phyloP scores from a whole-genome alignment of 2,113 vertebrate species.

The Crotalus viridis region DNA sequence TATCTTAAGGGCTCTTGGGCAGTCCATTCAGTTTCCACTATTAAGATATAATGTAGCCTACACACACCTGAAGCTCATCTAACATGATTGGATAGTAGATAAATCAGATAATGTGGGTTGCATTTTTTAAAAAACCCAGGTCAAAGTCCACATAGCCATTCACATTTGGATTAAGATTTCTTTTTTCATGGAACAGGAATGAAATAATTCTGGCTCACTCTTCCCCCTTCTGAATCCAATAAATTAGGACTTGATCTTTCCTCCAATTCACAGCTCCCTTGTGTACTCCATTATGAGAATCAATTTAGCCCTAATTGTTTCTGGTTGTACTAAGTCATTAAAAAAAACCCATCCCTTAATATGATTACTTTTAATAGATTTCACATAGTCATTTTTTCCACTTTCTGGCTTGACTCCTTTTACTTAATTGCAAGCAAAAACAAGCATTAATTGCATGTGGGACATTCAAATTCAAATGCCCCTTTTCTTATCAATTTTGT shows the following conservation, averaged over 20 bases:
- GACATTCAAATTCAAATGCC: neutral
- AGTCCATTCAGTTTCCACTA: neutral
- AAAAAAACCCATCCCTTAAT: constrained; percentile 5
- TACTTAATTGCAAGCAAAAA: neutral
- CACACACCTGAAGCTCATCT: neutral
- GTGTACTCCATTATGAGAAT: constrained; percentile 6
- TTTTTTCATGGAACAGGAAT: neutral
- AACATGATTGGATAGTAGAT: neutral
- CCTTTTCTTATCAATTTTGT: neutral
- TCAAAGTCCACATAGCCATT: neutral
- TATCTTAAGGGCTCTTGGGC: neutral
- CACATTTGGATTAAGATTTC: neutral
- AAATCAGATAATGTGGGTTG: neutral
- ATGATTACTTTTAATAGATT: constrained; percentile 5
- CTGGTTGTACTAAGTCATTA: constrained; percentile 16
- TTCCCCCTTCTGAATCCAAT: neutral
- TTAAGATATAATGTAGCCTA: neutral
- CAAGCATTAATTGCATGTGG: neutral
- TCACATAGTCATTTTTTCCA: constrained; percentile 1
- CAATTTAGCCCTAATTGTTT: constrained; percentile 24
- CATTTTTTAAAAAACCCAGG: neutral
- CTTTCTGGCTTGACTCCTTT: neutral
- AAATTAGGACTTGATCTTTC: constrained; percentile 17
- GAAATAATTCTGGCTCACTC: neutral
- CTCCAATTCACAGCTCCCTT: constrained; percentile 12